phyloP scores from a whole-genome alignment of 1,140 invertebrate species.

The Penaeus japonicus region DNA sequence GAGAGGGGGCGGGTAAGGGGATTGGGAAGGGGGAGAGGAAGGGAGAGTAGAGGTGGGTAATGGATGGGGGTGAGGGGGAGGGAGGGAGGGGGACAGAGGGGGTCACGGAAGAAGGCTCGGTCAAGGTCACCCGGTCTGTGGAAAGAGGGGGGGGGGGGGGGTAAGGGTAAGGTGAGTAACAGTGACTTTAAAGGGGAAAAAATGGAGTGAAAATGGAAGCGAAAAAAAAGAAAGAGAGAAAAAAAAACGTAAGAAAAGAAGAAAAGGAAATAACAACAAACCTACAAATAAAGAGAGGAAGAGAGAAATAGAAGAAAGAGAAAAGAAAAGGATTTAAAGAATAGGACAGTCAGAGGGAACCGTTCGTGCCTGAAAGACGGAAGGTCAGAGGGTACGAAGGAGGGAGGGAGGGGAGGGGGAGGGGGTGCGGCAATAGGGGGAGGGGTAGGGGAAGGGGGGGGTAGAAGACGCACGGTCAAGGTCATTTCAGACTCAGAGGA shows the following conservation, averaged over 20 bases:
- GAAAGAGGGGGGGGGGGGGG: background rate
- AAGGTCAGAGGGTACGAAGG: too few species aligned
- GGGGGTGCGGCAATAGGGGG: too few species aligned
- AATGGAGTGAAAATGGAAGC: background rate
- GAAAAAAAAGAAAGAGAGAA: background rate
- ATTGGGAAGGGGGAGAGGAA: background rate
- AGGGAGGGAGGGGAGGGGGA: too few species aligned
- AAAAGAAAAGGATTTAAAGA: too few species aligned
- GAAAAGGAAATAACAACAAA: background rate
- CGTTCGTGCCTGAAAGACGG: too few species aligned
- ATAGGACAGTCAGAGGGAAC: too few species aligned
- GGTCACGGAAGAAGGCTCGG: background rate
- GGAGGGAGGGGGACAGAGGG: too few species aligned
- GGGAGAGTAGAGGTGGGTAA: background rate
- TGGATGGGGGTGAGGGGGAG: background rate
- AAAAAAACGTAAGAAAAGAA: background rate
- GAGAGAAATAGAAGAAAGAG: too few species aligned
- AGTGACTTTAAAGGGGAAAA: background rate
- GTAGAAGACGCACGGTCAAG: too few species aligned
- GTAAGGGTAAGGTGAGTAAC: background rate
- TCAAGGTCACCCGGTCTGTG: constrained; percentile 1
- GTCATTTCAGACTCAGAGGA: too few species aligned
- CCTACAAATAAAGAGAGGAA: background rate
- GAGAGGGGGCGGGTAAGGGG: background rate
- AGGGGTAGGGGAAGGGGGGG: too few species aligned